A percentile compares a stretch with the other conserved stretches of the same genome.
Conservation (phyloP, 1,140 invertebrate genomes). For the Trichonephila inaurata region DNA sequence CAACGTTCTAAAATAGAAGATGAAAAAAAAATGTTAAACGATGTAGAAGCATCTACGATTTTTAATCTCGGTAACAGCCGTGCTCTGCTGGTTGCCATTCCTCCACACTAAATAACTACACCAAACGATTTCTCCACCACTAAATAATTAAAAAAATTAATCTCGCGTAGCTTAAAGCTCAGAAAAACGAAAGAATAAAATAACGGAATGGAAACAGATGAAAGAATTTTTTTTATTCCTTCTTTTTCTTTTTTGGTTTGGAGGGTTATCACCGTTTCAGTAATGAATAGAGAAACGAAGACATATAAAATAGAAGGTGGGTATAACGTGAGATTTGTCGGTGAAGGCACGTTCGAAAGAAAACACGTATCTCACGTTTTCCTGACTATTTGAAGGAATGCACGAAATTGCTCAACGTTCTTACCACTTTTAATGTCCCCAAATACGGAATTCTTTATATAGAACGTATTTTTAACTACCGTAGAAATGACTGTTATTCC, state of each 20-base stretch:
- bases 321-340: constrained; percentile 22
- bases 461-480: constrained; percentile 9
- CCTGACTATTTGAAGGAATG: constrained; percentile 42
- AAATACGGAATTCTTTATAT: constrained; percentile 39
- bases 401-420: constrained; percentile 17
- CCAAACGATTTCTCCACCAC: constrained; percentile 28
- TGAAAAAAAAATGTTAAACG: constrained; percentile 1
- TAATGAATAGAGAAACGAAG: constrained; percentile 52
- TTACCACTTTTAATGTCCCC: neutral
- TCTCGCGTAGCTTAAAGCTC: constrained; percentile 13
- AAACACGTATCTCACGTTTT: constrained; percentile 40
- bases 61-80: constrained; percentile 36
- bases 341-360: neutral
- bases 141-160: constrained; percentile 55
- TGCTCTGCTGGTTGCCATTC: constrained; percentile 16
- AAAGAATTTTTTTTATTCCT: neutral
- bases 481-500: neutral
- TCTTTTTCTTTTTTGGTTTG: neutral
- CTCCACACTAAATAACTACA: neutral
- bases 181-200: neutral
- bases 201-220: neutral
- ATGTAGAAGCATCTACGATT: constrained; percentile 16
- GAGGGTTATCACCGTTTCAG: constrained; percentile 18
- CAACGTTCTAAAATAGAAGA: neutral
- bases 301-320: constrained; percentile 32